Percentiles rank a stretch among this genome's conserved stretches.
Conservation (phyloP, 2,113 vertebrate species). For the Oncorhynchus kisutch region DNA sequence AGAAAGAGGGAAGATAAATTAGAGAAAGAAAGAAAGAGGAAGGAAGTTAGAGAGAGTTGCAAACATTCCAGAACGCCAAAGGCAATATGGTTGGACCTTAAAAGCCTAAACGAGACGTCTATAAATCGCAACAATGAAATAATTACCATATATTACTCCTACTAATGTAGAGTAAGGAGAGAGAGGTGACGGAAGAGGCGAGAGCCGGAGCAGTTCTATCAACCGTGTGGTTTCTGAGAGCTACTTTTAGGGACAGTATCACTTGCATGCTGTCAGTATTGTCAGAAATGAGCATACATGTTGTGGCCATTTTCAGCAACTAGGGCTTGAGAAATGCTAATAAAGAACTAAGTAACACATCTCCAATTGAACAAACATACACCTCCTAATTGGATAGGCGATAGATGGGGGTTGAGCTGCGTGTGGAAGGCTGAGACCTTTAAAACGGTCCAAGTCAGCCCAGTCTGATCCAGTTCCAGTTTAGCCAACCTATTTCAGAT, state of each 20-base stretch:
- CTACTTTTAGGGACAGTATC: background rate
- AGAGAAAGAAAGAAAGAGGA: background rate
- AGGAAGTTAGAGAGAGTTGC: slow-evolving; percentile 10
- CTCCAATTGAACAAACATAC: background rate
- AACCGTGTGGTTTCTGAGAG: background rate
- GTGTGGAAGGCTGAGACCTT: slow-evolving; percentile 47
- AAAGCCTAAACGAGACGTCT: slow-evolving; percentile 43
- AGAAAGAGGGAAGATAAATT: background rate
- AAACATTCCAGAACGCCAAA: slow-evolving; percentile 53
- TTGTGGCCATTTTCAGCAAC: background rate
- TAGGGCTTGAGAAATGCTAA: background rate
- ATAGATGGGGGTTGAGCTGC: background rate
- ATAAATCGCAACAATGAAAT: slow-evolving; percentile 40
- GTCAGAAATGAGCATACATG: too few species aligned
- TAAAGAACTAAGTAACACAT: background rate
- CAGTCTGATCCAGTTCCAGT: slow-evolving; percentile 60
- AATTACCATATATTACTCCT: slow-evolving; percentile 48
- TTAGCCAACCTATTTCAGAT: slow-evolving; percentile 50
- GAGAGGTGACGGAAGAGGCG: background rate
- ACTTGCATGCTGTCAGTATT: background rate
- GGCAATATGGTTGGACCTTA: slow-evolving; percentile 48
- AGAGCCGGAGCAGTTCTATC: background rate
- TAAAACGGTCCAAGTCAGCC: slow-evolving; percentile 56
- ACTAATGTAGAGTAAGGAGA: slow-evolving; percentile 22
- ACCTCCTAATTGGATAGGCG: background rate